Conservation (phyloP, 2,113 vertebrate species). For the Tragelaphus buxtoni region DNA sequence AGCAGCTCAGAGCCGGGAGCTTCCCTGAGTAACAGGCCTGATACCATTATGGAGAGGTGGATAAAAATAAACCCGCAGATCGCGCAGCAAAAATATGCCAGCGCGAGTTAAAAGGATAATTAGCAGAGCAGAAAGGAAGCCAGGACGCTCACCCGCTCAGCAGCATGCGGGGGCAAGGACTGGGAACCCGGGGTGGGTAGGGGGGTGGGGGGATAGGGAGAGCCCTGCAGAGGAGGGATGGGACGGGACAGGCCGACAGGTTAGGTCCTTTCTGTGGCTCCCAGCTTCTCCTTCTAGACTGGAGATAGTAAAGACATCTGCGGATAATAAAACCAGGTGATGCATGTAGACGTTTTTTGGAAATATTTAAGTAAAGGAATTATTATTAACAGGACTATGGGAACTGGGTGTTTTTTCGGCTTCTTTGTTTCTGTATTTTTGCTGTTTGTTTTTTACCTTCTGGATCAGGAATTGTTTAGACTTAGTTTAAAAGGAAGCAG, state of each 20-base stretch:
- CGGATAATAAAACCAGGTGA: neutral
- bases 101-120: conserved; percentile 80
- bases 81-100: conserved; percentile 71
- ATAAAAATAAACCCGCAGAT: conserved; percentile 82
- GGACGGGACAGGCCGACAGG: no score
- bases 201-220: accelerated
- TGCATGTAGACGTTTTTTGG: neutral
- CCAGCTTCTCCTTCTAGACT: neutral
- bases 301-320: neutral
- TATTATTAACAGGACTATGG: neutral
- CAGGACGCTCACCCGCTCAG: neutral
- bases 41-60: conserved; percentile 76
- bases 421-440: neutral
- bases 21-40: conserved; percentile 77
- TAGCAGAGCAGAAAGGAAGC: conserved; percentile 67
- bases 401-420: neutral
- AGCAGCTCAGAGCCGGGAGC: conserved; percentile 77
- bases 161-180: neutral
- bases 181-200: neutral
- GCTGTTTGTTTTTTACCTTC: neutral
- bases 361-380: neutral
- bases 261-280: neutral
- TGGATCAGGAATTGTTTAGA: neutral
- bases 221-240: neutral
- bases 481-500: neutral